These are phyloP conservation scores for Acanthochromis polyacanthus DNA, from an alignment of 2,113 vertebrate genomes.

Conservation along the genomic window DNA sequence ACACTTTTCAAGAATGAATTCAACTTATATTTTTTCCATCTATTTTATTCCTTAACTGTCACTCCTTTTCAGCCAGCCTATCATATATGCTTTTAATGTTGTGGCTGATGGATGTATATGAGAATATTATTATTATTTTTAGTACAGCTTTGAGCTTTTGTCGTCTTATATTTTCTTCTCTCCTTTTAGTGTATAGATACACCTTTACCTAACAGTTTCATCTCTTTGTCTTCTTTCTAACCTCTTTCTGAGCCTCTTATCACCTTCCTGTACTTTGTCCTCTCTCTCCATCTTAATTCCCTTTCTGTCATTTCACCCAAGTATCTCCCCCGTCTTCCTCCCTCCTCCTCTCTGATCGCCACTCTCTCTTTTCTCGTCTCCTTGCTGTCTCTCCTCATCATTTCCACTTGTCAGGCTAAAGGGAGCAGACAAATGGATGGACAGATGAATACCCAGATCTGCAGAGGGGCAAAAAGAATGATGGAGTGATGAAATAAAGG, in stretches of 20 bases:
- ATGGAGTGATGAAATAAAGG: constrained; percentile 76
- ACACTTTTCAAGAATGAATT: too few relatives aligned
- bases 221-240: neutral
- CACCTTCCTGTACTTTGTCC: constrained; percentile 9
- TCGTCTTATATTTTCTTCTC: neutral
- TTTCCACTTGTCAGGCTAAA: constrained; percentile 76
- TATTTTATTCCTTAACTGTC: too few relatives aligned
- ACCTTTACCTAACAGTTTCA: neutral
- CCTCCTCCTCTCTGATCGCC: neutral
- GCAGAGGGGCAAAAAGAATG: constrained; percentile 63
- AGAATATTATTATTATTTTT: too few relatives aligned
- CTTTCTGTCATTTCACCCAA: constrained; percentile 36
- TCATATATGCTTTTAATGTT: too few relatives aligned
- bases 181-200: too few relatives aligned
- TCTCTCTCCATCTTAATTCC: constrained; percentile 34
- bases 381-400: constrained; percentile 53
- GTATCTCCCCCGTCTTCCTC: neutral
- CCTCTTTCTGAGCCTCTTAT: constrained; percentile 13
- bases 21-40: too few relatives aligned
- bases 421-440: constrained; percentile 73
- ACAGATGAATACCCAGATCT: constrained; percentile 74
- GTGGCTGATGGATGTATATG: too few relatives aligned
- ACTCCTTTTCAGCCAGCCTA: too few relatives aligned
- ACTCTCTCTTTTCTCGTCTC: neutral
- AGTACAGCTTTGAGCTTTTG: neutral